phyloP scores from a whole-genome alignment of 2,113 vertebrate species.

The Manacus vitellinus region DNA sequence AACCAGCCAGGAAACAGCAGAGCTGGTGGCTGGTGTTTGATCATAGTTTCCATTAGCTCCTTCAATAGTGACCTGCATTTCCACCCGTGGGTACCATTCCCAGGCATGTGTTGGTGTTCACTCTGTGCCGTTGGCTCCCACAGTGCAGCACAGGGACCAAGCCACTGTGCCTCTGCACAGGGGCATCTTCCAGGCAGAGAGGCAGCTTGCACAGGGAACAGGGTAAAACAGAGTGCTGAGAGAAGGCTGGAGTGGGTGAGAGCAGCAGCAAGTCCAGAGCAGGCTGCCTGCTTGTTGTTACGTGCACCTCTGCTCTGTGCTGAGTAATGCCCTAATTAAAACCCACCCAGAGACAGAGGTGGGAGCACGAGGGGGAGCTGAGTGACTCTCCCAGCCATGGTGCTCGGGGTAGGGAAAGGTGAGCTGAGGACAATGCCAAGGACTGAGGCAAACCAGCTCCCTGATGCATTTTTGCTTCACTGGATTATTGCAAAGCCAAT shows the following conservation, averaged over 20 bases:
- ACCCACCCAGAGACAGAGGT: background rate
- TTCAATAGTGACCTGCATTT: rapidly evolving
- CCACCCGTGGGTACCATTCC: rapidly evolving
- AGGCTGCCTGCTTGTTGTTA: background rate
- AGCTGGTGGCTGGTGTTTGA: background rate
- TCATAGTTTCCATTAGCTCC: background rate
- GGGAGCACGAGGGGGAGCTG: background rate
- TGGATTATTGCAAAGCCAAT: rapidly evolving
- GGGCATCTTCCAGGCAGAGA: rapidly evolving
- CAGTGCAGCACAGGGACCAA: rapidly evolving
- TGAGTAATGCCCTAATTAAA: background rate
- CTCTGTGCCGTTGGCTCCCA: rapidly evolving
- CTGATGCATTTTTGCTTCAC: rapidly evolving
- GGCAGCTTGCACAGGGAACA: background rate
- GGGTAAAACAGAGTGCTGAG: background rate
- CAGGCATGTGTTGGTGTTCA: rapidly evolving
- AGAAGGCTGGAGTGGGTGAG: background rate
- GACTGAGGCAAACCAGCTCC: background rate
- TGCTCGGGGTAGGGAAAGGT: background rate
- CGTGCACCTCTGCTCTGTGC: background rate
- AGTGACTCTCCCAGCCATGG: background rate
- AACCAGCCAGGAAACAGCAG: background rate
- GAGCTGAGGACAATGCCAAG: background rate
- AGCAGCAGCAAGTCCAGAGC: background rate
- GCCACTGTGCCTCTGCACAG: rapidly evolving